phyloP scores from a whole-genome alignment of 1,140 invertebrate genomes.

The Magallana ariakensis region DNA sequence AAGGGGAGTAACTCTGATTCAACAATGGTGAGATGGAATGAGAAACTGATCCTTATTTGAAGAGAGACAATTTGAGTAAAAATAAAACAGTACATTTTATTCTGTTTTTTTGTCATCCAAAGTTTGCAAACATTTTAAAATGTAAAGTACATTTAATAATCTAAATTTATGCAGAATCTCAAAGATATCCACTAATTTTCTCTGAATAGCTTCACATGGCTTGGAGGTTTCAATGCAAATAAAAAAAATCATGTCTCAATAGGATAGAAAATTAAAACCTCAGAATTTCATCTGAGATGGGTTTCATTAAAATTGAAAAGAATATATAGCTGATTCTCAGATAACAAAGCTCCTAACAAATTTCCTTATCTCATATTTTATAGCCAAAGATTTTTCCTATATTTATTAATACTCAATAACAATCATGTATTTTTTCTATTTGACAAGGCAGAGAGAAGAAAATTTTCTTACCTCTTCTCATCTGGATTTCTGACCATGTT shows the following conservation, averaged over 20 bases:
- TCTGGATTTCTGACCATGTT: slow-evolving; percentile 65
- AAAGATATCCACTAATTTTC: background rate
- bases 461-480: slow-evolving; percentile 60
- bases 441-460: background rate
- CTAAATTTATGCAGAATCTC: background rate
- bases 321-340: background rate
- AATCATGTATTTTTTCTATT: too few species aligned
- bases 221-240: background rate
- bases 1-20: slow-evolving; percentile 14
- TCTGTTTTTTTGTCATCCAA: slow-evolving; percentile 2
- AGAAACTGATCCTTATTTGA: background rate
- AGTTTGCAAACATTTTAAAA: background rate
- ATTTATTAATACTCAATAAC: too few species aligned
- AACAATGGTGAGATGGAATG: background rate
- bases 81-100: background rate
- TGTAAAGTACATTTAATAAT: background rate
- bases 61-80: background rate
- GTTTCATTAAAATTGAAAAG: background rate
- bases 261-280: background rate
- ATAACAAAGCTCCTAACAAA: background rate
- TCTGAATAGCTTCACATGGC: background rate
- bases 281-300: background rate
- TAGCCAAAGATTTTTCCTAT: too few species aligned
- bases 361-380: background rate
- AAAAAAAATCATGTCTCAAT: background rate